Percentiles rank a stretch among this genome's conserved stretches.
Evolutionary conservation across 2,797 vertebrate species (phyloP).

Genomic region (Gorsachius magnificus): DNA sequence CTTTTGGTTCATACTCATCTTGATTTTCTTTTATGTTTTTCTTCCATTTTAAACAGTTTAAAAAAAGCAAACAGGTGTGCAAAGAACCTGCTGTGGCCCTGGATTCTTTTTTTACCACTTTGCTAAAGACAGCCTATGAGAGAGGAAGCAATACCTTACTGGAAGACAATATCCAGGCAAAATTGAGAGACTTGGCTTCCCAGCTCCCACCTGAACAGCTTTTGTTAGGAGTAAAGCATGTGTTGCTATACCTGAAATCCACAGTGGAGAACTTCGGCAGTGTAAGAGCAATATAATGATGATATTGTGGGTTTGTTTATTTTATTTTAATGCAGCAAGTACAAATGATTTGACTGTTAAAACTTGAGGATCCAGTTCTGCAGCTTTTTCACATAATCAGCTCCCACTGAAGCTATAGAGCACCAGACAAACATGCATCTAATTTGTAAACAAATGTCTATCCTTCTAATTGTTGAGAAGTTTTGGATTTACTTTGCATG

Average conservation of each 20-base stretch:
- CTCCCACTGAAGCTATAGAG: not conserved
- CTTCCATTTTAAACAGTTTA: conserved; percentile 71
- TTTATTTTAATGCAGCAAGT: not conserved
- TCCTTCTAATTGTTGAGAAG: not conserved
- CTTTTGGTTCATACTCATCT: not conserved
- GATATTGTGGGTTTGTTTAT: not conserved
- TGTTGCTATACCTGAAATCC: conserved; percentile 87
- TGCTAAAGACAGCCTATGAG: conserved; percentile 80
- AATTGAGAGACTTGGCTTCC: conserved; percentile 66
- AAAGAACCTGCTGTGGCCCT: not conserved
- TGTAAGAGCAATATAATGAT: conserved; percentile 72
- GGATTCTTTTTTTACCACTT: conserved; percentile 65
- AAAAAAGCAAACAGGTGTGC: not conserved
- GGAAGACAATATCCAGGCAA: conserved; percentile 64
- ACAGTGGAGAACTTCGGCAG: conserved; percentile 82
- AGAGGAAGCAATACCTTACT: conserved; percentile 65
- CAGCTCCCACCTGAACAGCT: conserved; percentile 68
- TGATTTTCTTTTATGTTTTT: not conserved
- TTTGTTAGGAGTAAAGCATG: conserved; percentile 80
- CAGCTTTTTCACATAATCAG: not conserved
- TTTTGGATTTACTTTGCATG: not conserved
- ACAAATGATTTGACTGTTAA: not conserved
- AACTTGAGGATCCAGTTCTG: not conserved
- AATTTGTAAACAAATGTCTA: not conserved
- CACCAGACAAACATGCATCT: not conserved